Evolutionary conservation across 2,113 vertebrate species (phyloP).

Genomic region (Calcarius ornatus): DNA sequence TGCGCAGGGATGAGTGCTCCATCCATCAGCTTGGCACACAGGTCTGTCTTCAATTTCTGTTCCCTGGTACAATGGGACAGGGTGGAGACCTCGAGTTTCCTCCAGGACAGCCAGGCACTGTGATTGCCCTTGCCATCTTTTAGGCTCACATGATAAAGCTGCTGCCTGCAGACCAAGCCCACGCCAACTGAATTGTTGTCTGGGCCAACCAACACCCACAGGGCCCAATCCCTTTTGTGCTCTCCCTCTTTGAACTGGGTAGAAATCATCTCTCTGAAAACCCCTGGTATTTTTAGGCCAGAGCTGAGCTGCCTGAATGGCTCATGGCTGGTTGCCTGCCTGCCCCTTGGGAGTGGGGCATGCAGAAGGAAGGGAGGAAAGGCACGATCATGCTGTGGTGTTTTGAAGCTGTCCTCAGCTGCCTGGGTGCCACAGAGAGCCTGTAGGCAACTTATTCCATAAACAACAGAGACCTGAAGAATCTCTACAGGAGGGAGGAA

Average conservation of each 20-base stretch:
- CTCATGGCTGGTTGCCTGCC: neutral
- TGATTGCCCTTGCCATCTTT: neutral
- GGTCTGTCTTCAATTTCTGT: neutral
- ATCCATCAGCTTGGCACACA: neutral
- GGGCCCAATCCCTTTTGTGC: neutral
- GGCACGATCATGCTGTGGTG: neutral
- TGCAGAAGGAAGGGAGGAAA: neutral
- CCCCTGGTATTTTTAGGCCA: conserved; percentile 21
- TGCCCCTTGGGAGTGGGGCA: neutral
- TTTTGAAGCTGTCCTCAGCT: neutral
- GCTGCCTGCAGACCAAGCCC: neutral
- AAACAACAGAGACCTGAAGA: neutral
- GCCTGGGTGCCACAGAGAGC: neutral
- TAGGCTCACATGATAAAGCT: neutral
- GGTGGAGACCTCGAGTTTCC: neutral
- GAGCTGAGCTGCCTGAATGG: neutral
- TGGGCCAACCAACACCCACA: neutral
- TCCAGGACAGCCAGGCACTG: neutral
- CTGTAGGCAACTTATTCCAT: neutral
- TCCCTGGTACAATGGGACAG: neutral
- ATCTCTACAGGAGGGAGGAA: neutral
- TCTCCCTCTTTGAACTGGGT: conserved; percentile 1
- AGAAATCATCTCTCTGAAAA: conserved; percentile 6
- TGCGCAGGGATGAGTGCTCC: neutral
- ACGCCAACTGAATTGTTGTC: neutral